Evolutionary conservation across 2,797 vertebrate species (phyloP), one percentile per base, ranked within the genome.

Genomic region (Euthynnus affinis): DNA sequence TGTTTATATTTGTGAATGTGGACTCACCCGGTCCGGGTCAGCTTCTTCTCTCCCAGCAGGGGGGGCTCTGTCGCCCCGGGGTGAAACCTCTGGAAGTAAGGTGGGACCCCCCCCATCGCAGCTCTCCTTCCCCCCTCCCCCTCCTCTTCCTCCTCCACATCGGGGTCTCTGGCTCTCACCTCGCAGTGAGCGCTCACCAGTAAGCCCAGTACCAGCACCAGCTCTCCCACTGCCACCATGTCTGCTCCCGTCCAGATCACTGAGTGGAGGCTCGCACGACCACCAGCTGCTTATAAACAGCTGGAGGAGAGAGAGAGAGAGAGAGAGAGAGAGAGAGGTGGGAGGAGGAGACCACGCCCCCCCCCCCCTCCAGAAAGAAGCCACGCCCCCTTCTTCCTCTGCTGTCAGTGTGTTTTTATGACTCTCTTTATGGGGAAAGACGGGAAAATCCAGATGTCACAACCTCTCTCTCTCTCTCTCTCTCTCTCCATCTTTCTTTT

Each of bases 141-240:
- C 74, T 80, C 80, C 61, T 76, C 85, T 29, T 89, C 90, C 48
- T 92, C 88, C 29, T 81, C 82, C 79, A 91, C 76, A 74, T 88
- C 92, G 0, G 93, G 94, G 84, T 94, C 93, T 23, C 94, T 84
- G 2, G 91, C 91, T 53, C 94, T 90, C 37, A 95, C 84, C 56
- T 93, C 93, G 48, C 91, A 94, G 56, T 46, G 88, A 46, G 89
- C 92, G 17, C 88, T 91, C 37, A 90, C 88, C 68, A 94, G 81
- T 64, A 95, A 79, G 25, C 88, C 92, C 87, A 95, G 86, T 6
- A 95, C 64, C 62, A 95, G 74, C 64, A 92, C 52, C 78, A 93
- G 84, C 59, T 84, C 78, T 72, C 84, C 89, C 68, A 89, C 72
- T 0, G 78, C 83, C 4, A n/a, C 71, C 94, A 88, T 92, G 78